Evolutionary conservation across 1,140 invertebrate genomes (phyloP).

Genomic region (Octopus bimaculoides): DNA sequence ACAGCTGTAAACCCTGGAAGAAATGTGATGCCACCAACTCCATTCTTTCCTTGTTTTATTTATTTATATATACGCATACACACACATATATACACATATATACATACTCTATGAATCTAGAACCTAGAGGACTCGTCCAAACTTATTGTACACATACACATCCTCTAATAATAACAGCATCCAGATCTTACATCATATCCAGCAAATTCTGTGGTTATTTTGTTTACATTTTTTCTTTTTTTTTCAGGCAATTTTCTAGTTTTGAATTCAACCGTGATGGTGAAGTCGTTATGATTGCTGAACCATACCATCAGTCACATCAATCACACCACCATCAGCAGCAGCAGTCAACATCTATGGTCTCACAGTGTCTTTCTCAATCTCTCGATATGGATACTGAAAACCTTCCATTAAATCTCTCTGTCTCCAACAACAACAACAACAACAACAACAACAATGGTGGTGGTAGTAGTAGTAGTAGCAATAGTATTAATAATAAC

Average conservation of each 20-base stretch:
- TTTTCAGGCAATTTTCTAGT: constrained; percentile 34
- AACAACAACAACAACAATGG: background rate
- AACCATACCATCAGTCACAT: constrained; percentile 18
- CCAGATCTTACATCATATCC: background rate
- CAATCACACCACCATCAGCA: constrained; percentile 18
- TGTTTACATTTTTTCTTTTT: background rate
- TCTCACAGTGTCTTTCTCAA: constrained; percentile 27
- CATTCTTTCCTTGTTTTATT: too few relatives aligned
- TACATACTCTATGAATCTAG: background rate
- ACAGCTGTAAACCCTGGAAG: too few relatives aligned
- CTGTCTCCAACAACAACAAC: constrained; percentile 31
- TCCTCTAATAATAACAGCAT: background rate
- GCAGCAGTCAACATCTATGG: constrained; percentile 20
- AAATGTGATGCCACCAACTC: too few relatives aligned
- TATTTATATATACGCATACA: background rate
- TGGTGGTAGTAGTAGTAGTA: background rate
- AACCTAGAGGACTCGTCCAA: background rate
- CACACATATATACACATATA: background rate
- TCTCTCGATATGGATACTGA: constrained; percentile 30
- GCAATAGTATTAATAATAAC: too few relatives aligned
- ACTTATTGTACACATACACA: background rate
- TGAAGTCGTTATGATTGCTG: constrained; percentile 12
- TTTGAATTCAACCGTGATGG: constrained; percentile 21
- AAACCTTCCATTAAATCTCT: constrained; percentile 49
- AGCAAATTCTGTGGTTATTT: background rate